A percentile compares a stretch with the other conserved stretches of the same genome.
phyloP scores from a whole-genome alignment of 1,140 invertebrate species.

The Ostrea edulis region DNA sequence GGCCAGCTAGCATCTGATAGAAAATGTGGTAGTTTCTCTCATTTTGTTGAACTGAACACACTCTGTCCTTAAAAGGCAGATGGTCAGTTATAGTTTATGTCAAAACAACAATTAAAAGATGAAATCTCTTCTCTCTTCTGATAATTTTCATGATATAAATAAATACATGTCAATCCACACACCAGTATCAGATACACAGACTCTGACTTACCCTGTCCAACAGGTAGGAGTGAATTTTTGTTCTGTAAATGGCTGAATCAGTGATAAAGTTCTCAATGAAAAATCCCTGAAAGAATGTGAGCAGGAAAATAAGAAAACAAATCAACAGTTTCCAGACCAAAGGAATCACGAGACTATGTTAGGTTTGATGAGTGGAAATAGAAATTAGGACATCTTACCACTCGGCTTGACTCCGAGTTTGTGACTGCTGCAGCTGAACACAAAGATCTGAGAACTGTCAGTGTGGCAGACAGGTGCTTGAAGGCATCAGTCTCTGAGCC shows the following conservation, averaged over 20 bases:
- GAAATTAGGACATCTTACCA: conserved; percentile 83
- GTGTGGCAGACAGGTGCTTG: conserved; percentile 95
- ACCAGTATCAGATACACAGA: neutral
- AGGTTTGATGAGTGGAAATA: too few species aligned
- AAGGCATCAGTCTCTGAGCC: conserved; percentile 97
- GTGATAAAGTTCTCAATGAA: conserved; percentile 98
- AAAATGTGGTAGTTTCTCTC: conserved; percentile 99
- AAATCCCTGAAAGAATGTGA: conserved; percentile 86
- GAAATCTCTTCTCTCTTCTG: neutral
- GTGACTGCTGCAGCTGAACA: conserved; percentile 93
- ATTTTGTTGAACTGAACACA: conserved; percentile 89
- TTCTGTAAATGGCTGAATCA: conserved; percentile 95
- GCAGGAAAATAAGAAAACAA: neutral
- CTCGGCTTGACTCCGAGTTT: conserved; percentile 95
- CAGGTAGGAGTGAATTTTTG: conserved; percentile 88
- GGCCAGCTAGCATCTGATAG: conserved; percentile 96
- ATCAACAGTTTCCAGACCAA: neutral
- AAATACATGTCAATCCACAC: neutral
- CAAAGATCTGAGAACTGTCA: conserved; percentile 94
- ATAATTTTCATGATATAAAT: neutral
- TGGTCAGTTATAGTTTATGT: neutral
- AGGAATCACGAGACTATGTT: too few species aligned
- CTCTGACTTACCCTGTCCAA: conserved; percentile 52
- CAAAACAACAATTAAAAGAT: neutral
- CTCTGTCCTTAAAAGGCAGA: conserved; percentile 86